Conservation (phyloP, 2,113 vertebrate genomes). For the Callipepla californica region DNA sequence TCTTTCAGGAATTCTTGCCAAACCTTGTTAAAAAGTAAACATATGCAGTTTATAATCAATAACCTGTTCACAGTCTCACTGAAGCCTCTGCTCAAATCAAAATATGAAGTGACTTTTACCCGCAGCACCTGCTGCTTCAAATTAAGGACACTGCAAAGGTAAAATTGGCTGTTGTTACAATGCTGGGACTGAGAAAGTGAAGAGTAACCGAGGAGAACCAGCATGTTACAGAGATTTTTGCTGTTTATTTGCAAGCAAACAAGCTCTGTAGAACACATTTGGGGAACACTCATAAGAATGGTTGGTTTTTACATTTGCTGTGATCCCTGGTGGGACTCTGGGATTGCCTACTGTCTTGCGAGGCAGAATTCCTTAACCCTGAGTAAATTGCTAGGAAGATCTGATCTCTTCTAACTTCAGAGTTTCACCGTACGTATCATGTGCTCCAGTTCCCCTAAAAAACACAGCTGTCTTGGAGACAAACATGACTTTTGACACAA, state of each 20-base stretch:
- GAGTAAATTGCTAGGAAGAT: slow-evolving; percentile 39
- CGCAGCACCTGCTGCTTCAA: background rate
- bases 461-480: slow-evolving; percentile 55
- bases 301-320: background rate
- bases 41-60: background rate
- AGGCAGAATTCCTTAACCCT: slow-evolving; percentile 29
- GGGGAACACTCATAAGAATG: background rate
- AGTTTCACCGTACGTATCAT: slow-evolving; percentile 14
- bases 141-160: background rate
- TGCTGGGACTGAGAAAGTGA: background rate
- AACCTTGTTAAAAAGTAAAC: background rate
- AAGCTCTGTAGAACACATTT: background rate
- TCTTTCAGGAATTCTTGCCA: background rate
- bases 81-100: background rate
- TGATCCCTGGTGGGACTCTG: background rate
- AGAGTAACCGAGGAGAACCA: background rate
- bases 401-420: slow-evolving; percentile 25
- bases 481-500: slow-evolving; percentile 60
- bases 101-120: background rate
- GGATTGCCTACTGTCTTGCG: slow-evolving; percentile 36
- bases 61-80: background rate
- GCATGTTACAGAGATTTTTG: background rate
- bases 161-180: background rate
- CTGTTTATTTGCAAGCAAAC: background rate
- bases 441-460: slow-evolving; percentile 38